Evolutionary conservation across 1,140 invertebrate genomes (phyloP).

Genomic region (Orussus abietinus): DNA sequence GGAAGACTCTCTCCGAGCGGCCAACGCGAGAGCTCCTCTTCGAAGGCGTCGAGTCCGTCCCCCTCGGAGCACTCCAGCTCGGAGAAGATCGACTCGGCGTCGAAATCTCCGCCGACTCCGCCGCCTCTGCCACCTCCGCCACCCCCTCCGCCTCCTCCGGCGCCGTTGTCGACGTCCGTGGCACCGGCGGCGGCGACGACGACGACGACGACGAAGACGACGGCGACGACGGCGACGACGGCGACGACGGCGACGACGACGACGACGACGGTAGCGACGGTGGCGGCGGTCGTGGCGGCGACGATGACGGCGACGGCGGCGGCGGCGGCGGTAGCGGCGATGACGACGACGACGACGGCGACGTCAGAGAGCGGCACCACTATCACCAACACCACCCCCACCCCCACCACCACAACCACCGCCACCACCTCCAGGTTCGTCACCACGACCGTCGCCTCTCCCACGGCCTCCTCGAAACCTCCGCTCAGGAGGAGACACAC

Average conservation of each 20-base stretch:
- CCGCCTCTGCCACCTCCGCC: conserved; percentile 2
- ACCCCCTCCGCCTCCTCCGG: conserved; percentile 10
- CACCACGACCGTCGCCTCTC: conserved; percentile 43
- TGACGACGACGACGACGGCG: too few species aligned
- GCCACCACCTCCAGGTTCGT: conserved; percentile 35
- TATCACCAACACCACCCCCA: conserved; percentile 14
- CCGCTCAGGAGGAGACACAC: conserved; percentile 45
- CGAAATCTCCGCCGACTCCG: conserved; percentile 19
- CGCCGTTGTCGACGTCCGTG: neutral
- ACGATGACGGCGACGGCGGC: neutral
- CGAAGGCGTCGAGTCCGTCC: conserved; percentile 53
- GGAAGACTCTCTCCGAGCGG: too few species aligned
- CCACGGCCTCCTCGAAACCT: conserved; percentile 42
- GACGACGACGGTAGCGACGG: too few species aligned
- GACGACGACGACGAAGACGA: too few species aligned
- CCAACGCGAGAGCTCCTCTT: conserved; percentile 35
- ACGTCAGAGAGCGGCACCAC: conserved; percentile 12
- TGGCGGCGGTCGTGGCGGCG: neutral
- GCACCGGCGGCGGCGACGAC: neutral
- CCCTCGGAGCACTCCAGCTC: conserved; percentile 53
- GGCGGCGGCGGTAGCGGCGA: too few species aligned
- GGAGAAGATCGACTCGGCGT: conserved; percentile 46
- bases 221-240: neutral
- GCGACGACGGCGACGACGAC: too few species aligned
- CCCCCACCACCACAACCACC: conserved; percentile 22